Conservation (phyloP, 2,888 invertebrate species). For the Chorisops tibialis region DNA sequence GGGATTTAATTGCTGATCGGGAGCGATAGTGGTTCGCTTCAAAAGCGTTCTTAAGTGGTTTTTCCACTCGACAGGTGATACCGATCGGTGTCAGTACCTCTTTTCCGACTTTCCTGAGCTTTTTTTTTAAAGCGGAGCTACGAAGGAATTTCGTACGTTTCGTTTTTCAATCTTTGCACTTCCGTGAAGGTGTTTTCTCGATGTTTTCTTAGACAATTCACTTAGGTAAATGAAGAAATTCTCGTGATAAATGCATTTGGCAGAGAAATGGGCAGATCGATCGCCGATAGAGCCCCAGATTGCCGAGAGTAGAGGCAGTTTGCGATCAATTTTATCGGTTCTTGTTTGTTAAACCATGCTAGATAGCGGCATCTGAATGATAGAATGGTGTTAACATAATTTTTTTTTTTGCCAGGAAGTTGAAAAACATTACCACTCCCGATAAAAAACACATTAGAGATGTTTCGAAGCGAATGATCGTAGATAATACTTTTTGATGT, state of each 20-base stretch:
- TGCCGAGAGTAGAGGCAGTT: neutral
- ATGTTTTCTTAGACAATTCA: constrained; percentile 11
- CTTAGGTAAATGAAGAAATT: constrained; percentile 25
- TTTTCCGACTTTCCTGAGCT: constrained; percentile 3
- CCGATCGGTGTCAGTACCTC: constrained; percentile 20
- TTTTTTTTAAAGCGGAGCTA: constrained; percentile 14
- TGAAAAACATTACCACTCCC: neutral
- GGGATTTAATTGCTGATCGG: constrained; percentile 22
- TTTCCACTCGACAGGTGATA: constrained; percentile 17
- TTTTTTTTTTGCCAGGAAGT: neutral
- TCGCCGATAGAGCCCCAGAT: neutral
- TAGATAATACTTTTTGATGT: too few relatives aligned
- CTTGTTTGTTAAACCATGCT: neutral
- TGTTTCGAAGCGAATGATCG: too few relatives aligned
- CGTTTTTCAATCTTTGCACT: constrained; percentile 15
- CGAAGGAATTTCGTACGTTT: constrained; percentile 15
- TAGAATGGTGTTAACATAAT: constrained; percentile 19
- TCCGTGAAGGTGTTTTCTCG: constrained; percentile 13
- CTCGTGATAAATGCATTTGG: constrained; percentile 17
- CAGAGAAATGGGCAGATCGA: constrained; percentile 6
- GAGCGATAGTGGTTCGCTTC: constrained; percentile 9
- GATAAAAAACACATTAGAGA: constrained; percentile 14
- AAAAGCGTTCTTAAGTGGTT: constrained; percentile 17
- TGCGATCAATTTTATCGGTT: neutral
- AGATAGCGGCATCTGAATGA: constrained; percentile 7